Evolutionary conservation across 1,140 invertebrate species (phyloP), one percentile per base, ranked within the genome.

Genomic region (Brachionus rotundiformis): DNA sequence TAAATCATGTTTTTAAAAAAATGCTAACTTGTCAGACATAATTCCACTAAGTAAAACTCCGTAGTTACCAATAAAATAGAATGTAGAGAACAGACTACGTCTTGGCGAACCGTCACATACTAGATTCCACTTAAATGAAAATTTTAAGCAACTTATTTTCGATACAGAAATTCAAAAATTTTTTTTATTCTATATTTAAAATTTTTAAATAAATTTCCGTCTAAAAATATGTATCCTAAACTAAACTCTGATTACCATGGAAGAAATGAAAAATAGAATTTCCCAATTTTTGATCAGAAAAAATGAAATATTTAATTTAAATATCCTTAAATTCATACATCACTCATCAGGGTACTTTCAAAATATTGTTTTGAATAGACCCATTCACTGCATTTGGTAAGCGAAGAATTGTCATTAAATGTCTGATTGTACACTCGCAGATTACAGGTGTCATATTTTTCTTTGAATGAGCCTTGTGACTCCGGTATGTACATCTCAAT

Each of bases 301-400:
- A 73, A 41, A 10, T 6, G 39, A 73, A 36, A n/a, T n/a, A n/a
- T n/a, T n/a, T n/a, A 7, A 36, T 33, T 19, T n/a, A 39, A 73
- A 73, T 11, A 29, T 29, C 25, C 23, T 31, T 31, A 63, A 31
- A 33, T 31, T 19, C n/a, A 31, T 33, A 68, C 63, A 29, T 79
- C 29, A 41, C 44, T 79, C n/a, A 79, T 63, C 3, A 79, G 19
- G 23, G 76, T 79, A 1, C 23, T 63, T 39, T 54, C 47, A 79
- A 54, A 79, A 25, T 59, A 59, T 39, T 79, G 13, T 39, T 79
- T 79, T 33, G 76, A 79, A 63, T 59, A 79, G 16, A 79, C 76
- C 47, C 47, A 79, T 63, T 79, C n/a, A n/a, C 16, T 39, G 36
- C 76, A 79, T 54, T 54, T 54, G 16, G 7, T 8, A 4, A 63